Evolutionary conservation across 2,888 invertebrate genomes (phyloP).

Genomic region (Zygogramma bicolorata): DNA sequence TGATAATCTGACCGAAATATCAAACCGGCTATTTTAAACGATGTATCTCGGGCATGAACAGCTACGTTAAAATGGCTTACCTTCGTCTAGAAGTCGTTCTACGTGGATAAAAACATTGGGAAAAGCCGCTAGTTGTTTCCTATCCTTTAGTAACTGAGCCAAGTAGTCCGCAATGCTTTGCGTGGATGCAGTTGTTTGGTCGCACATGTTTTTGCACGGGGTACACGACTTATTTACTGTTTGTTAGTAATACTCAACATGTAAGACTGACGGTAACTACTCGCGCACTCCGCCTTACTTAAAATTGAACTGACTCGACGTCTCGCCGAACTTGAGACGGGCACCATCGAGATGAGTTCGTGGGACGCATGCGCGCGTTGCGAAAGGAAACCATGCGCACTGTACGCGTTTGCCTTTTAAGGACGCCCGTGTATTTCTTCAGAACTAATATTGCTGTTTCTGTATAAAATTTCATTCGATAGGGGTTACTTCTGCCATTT

Average conservation of each 20-base stretch:
- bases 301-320: constrained; percentile 45
- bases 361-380: constrained; percentile 51
- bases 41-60: constrained; percentile 20
- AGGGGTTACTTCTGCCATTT: constrained; percentile 31
- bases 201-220: constrained; percentile 62
- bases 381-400: constrained; percentile 55
- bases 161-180: constrained; percentile 99
- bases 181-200: constrained; percentile 73
- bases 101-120: constrained; percentile 99
- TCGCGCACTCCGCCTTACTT: constrained; percentile 45
- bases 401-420: constrained; percentile 51
- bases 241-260: constrained; percentile 40
- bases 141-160: constrained; percentile 99
- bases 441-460: constrained; percentile 46
- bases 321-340: constrained; percentile 24
- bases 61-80: constrained; percentile 69
- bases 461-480: constrained; percentile 48
- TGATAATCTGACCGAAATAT: constrained; percentile 31
- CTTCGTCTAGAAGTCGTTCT: constrained; percentile 99
- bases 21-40: constrained; percentile 23
- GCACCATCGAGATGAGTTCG: constrained; percentile 29
- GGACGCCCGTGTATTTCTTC: constrained; percentile 43
- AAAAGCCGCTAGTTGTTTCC: constrained; percentile 99
- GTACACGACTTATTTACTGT: constrained; percentile 35
- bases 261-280: constrained; percentile 35